phyloP scores from a whole-genome alignment of 2,888 invertebrate species.

The Hypercompe scribonia region DNA sequence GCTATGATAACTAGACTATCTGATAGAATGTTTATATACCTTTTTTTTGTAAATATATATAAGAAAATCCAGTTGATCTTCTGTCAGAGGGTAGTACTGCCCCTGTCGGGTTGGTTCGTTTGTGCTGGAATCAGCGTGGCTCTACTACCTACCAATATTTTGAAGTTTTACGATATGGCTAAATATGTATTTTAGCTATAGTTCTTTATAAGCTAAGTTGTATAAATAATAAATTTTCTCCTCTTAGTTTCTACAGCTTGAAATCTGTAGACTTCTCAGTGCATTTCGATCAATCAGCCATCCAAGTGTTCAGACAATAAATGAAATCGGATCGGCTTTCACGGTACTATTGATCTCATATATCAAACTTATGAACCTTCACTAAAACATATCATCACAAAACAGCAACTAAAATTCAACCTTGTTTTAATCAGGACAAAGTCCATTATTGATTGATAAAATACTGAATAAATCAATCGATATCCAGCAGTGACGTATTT shows the following conservation, averaged over 20 bases:
- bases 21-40: too few relatives aligned
- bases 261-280: background rate
- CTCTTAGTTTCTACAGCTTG: background rate
- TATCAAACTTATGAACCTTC: slow-evolving; percentile 68
- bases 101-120: too few relatives aligned
- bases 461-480: slow-evolving; percentile 73
- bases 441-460: slow-evolving; percentile 59
- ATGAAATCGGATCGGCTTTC: slow-evolving; percentile 62
- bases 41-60: too few relatives aligned
- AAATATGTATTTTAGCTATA: background rate
- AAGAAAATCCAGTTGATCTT: too few relatives aligned
- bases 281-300: slow-evolving; percentile 13
- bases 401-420: slow-evolving; percentile 51
- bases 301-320: slow-evolving; percentile 44
- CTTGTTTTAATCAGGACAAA: slow-evolving; percentile 52
- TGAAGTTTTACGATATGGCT: too few relatives aligned
- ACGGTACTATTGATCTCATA: slow-evolving; percentile 63
- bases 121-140: too few relatives aligned
- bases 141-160: too few relatives aligned
- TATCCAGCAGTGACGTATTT: slow-evolving; percentile 69
- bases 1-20: too few relatives aligned
- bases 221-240: background rate
- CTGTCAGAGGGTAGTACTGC: too few relatives aligned
- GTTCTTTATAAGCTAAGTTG: background rate
- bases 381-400: slow-evolving; percentile 55